phyloP scores from a whole-genome alignment of 1,140 invertebrate genomes.

The Cepaea nemoralis region DNA sequence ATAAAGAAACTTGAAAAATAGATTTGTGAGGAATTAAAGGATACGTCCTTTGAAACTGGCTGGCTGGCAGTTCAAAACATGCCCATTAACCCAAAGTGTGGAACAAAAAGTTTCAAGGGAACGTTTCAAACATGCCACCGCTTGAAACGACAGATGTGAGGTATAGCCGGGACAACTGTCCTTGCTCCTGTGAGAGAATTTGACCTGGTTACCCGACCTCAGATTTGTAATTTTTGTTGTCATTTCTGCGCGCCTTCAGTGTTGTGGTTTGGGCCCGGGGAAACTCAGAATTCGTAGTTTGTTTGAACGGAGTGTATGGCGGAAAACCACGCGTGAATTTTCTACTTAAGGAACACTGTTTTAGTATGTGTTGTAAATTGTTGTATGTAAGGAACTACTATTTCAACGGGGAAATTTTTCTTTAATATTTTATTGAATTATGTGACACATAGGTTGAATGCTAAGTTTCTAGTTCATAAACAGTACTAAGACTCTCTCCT shows the following conservation, averaged over 20 bases:
- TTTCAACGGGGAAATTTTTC: not conserved
- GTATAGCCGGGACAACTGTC: not conserved
- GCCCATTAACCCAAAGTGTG: no score
- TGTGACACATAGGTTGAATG: no score
- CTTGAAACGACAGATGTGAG: not conserved
- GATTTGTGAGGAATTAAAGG: not conserved
- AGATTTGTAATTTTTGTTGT: not conserved
- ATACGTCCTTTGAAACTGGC: no score
- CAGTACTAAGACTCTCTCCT: no score
- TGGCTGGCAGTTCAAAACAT: no score
- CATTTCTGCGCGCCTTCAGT: not conserved
- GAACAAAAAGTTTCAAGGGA: no score
- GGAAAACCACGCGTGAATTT: no score
- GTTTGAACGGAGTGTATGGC: not conserved
- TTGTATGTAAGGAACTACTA: no score
- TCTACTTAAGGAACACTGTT: no score
- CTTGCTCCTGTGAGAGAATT: not conserved
- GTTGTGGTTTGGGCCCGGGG: not conserved
- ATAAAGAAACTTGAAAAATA: not conserved
- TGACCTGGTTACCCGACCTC: constrained; percentile 11
- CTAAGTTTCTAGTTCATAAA: no score
- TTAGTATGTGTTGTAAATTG: no score
- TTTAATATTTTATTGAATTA: not conserved
- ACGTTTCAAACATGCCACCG: not conserved
- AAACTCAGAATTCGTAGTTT: not conserved